phyloP scores from a whole-genome alignment of 2,888 invertebrate genomes.

The Portevinia maculata region DNA sequence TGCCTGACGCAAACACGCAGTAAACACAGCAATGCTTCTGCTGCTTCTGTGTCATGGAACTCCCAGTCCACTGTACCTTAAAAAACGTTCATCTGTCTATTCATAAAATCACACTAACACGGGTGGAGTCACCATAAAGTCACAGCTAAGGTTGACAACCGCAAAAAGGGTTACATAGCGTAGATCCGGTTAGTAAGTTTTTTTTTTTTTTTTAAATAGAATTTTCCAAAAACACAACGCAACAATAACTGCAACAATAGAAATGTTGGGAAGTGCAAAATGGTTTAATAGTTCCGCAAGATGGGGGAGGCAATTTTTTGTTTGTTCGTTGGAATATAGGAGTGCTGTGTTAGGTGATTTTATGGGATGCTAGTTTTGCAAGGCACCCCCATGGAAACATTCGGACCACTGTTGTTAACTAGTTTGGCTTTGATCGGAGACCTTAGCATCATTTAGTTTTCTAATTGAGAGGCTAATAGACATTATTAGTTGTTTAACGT shows the following conservation, averaged over 20 bases:
- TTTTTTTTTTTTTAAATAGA: slow-evolving; percentile 37
- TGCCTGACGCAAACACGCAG: slow-evolving; percentile 25
- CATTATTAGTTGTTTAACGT: slow-evolving; percentile 36
- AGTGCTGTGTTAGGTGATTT: slow-evolving; percentile 45
- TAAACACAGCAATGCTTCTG: neutral
- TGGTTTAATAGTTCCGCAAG: slow-evolving; percentile 71
- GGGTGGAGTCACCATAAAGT: slow-evolving; percentile 51
- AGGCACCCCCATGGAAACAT: slow-evolving; percentile 35
- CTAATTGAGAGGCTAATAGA: slow-evolving; percentile 49
- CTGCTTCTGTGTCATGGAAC: slow-evolving; percentile 56
- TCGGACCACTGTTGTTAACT: slow-evolving; percentile 33
- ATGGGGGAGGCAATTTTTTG: slow-evolving; percentile 7
- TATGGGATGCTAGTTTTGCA: slow-evolving; percentile 57
- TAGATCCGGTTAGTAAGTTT: slow-evolving; percentile 58
- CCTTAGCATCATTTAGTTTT: slow-evolving; percentile 63
- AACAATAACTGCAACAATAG: slow-evolving; percentile 33
- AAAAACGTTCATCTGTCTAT: slow-evolving; percentile 34
- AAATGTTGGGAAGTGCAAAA: slow-evolving; percentile 66
- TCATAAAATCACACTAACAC: slow-evolving; percentile 39
- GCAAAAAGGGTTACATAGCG: slow-evolving; percentile 64
- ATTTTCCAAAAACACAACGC: slow-evolving; percentile 51
- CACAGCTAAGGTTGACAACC: slow-evolving; percentile 68
- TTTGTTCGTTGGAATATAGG: slow-evolving; percentile 36
- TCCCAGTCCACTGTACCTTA: slow-evolving; percentile 41
- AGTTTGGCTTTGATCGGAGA: slow-evolving; percentile 52